Base-by-base conservation (phyloP, 2,113 vertebrate species). In the Phalacrocorax carbo region DNA sequence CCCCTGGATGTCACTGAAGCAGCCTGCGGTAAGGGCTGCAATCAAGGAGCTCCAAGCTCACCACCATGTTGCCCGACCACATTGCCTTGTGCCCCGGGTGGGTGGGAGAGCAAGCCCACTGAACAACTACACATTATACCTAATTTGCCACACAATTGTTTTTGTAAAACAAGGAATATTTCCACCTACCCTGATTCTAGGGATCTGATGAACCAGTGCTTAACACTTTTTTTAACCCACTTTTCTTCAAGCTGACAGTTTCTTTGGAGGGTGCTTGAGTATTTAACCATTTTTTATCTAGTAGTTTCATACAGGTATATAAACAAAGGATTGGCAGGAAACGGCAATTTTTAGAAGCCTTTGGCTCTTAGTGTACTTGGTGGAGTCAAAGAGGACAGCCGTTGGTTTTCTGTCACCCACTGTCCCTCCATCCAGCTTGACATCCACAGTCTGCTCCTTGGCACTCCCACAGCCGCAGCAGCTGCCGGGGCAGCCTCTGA, bases 51-150 rank as follows among this genome's bases (percentile, higher is more conserved):
- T 94, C 55, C 38, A 60, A 36, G 46, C 29, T 86, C 79, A 32
- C 15, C 5, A 0, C 16, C 4, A 0, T 21, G 58, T 27, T 58
- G 21, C 44, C 55, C 1, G 1, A 14, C 13, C 42, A 44, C 3
- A 10, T 38, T 60, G 64, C 38, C 42, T 48, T 13, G 10, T 77
- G 73, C 27, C 64, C 40, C 21, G 38, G 15, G 7, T 19, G 52
- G 17, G 7, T 15, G 15, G 46, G 9, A 80, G 11, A 75, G 42
- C 34, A 81, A 38, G 29, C 21, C 8, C 54, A 32, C 36, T 5
- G 7, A 78, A 54, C 11, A 49, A 5, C 44, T 22, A 13, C 22
- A 14, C 0, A 0, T n/a, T 48, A 49, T 19, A 38, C 11, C 20
- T 36, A 25, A 69, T 38, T 64, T 82, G 14, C 58, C 54, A 66